Base-by-base conservation (phyloP, 2,797 vertebrate species). In the Oreortyx pictus region DNA sequence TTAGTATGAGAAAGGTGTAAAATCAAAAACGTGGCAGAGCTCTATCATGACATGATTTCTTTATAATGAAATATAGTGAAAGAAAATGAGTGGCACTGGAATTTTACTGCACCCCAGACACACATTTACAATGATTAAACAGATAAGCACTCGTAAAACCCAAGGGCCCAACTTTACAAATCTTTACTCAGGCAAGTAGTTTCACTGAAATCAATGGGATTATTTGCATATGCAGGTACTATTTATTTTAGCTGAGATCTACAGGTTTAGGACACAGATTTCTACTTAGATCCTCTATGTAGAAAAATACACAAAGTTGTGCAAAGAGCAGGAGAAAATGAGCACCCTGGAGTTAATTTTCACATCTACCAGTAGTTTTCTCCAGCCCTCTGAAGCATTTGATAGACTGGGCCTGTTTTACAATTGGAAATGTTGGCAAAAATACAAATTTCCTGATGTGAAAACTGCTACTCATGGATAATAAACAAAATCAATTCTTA, bases 401-500 rank as follows among this genome's bases (percentile, higher is more conserved):
- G 94, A 96, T 94, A 95, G 87, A 86, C 82, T 62, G 39, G 81
- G 71, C 85, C 88, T 57, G 89, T 90, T 91, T 95, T 7, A 2
- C 81, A 85, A 94, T 73, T 80, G 72, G 78, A 89, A 93, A 90
- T 29, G 71, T 57, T 95, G 94, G 93, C 94, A 96, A 92, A 95
- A 92, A 81, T 44, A 94, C 84, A 88, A 87, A 79, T 94, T 88
- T 94, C 74, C 85, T 70, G 74, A 95, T 93, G 90, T 92, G 92
- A 93, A 95, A 96, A 89, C 70, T 75, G 77, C 68, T 92, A 89
- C 91, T 96, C 90, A 82, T 81, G 92, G 91, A 94, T 89, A 94
- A 96, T 95, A 95, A 96, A 95, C 84, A 95, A 96, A 94, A 96
- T 89, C 92, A 96, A 96, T 96, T 94, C 82, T 72, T 82, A 90